phyloP scores from a whole-genome alignment of 2,113 vertebrate genomes.

The Heteronetta atricapilla region DNA sequence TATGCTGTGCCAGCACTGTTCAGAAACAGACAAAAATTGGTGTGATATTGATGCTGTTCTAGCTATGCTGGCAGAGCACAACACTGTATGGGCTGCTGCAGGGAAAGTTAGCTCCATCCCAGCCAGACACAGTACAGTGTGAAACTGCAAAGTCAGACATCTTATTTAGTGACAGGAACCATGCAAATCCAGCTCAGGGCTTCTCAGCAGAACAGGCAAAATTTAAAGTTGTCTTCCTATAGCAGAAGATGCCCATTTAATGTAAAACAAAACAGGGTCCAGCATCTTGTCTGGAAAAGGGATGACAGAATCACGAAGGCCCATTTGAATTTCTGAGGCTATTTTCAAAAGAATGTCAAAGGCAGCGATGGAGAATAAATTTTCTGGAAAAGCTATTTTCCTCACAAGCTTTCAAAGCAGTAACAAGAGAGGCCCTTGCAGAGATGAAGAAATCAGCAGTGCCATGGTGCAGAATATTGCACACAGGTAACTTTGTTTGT shows the following conservation, averaged over 20 bases:
- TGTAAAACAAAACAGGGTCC: background rate
- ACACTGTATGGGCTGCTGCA: no score
- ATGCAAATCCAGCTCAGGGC: background rate
- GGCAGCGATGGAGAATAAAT: background rate
- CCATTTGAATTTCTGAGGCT: background rate
- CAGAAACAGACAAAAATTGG: no score
- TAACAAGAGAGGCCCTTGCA: background rate
- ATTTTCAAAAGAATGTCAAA: background rate
- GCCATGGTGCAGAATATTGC: background rate
- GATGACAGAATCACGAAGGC: background rate
- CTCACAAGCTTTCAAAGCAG: background rate
- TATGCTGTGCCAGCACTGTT: no score
- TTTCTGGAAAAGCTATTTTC: background rate
- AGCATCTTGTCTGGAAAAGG: background rate
- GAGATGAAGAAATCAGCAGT: background rate
- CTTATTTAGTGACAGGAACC: background rate
- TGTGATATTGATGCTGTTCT: no score
- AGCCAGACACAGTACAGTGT: background rate
- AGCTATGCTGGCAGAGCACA: no score
- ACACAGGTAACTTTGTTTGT: background rate
- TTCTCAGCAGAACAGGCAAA: background rate
- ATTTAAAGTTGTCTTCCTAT: background rate
- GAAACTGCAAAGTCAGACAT: background rate
- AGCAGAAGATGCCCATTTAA: rapidly evolving
- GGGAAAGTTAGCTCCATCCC: no score